Evolutionary conservation across 2,113 vertebrate species (phyloP).

Genomic region (Misgurnus anguillicaudatus): DNA sequence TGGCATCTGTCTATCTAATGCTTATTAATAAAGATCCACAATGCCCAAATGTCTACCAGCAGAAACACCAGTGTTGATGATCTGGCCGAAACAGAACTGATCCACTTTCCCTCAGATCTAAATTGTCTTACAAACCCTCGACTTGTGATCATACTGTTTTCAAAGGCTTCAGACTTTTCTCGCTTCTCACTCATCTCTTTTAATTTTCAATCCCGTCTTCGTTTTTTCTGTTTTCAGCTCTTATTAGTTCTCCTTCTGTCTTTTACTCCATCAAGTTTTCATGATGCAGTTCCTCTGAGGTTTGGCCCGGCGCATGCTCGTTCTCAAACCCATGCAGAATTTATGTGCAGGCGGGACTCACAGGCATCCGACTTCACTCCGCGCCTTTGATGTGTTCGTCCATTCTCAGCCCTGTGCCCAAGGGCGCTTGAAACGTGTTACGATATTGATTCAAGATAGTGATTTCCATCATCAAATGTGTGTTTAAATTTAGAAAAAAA

Average conservation of each 20-base stretch:
- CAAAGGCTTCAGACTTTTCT: slow-evolving; percentile 12
- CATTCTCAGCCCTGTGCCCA: slow-evolving; percentile 4
- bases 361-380: slow-evolving; percentile 11
- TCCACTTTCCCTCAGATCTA: neutral
- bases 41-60: slow-evolving; percentile 13
- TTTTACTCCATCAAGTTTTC: slow-evolving; percentile 52
- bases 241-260: slow-evolving; percentile 42
- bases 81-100: neutral
- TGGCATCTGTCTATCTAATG: neutral
- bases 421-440: neutral
- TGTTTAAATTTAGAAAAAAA: slow-evolving; percentile 8
- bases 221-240: slow-evolving; percentile 16
- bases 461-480: slow-evolving; percentile 16
- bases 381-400: slow-evolving; percentile 9
- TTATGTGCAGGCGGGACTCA: slow-evolving; percentile 8
- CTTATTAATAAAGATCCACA: slow-evolving; percentile 7
- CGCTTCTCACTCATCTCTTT: slow-evolving; percentile 12
- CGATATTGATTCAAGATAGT: slow-evolving; percentile 17
- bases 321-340: slow-evolving; percentile 33
- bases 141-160: slow-evolving; percentile 45
- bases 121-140: slow-evolving; percentile 12
- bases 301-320: slow-evolving; percentile 14
- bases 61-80: neutral
- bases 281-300: slow-evolving; percentile 44
- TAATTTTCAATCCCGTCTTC: slow-evolving; percentile 17